These are phyloP conservation scores for Drosophila trapezifrons DNA, from an alignment of 1,140 invertebrate species.

Conservation along the genomic window DNA sequence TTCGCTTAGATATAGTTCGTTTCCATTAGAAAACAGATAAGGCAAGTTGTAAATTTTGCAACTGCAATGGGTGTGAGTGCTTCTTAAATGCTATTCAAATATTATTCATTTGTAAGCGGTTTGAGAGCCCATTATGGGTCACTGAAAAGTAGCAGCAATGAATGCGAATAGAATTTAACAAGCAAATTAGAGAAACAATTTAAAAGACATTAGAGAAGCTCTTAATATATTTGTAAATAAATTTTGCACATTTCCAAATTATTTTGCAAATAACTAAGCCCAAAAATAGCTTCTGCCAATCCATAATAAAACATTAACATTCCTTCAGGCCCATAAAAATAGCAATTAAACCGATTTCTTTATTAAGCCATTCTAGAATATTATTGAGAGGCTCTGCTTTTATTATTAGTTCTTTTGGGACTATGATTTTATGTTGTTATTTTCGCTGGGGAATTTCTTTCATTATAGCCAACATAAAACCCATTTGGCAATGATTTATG, in stretches of 20 bases:
- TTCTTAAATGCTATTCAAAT: slow-evolving; percentile 15
- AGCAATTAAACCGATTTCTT: slow-evolving; percentile 2
- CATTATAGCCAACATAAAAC: slow-evolving; percentile 1
- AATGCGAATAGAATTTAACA: slow-evolving; percentile 1
- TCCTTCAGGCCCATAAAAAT: slow-evolving; percentile 6
- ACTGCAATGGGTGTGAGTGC: slow-evolving; percentile 1
- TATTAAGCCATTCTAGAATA: slow-evolving; percentile 1
- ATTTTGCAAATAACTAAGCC: not conserved
- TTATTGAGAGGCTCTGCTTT: not conserved
- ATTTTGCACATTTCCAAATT: not conserved
- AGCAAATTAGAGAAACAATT: slow-evolving; percentile 8
- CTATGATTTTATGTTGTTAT: not conserved
- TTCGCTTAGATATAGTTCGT: not conserved
- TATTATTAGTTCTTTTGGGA: not conserved
- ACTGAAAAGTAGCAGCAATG: not conserved
- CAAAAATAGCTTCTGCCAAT: not conserved
- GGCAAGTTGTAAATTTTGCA: not conserved
- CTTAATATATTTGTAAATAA: not conserved
- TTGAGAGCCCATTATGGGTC: not conserved
- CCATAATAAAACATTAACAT: slow-evolving; percentile 8
- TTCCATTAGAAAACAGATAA: slow-evolving; percentile 11
- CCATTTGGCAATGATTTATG: slow-evolving; percentile 20
- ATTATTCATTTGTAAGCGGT: slow-evolving; percentile 2
- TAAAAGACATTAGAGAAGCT: slow-evolving; percentile 2
- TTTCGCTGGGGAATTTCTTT: not conserved